Evolutionary conservation across 2,888 invertebrate genomes (phyloP).

Genomic region (Nemurella pictetii): DNA sequence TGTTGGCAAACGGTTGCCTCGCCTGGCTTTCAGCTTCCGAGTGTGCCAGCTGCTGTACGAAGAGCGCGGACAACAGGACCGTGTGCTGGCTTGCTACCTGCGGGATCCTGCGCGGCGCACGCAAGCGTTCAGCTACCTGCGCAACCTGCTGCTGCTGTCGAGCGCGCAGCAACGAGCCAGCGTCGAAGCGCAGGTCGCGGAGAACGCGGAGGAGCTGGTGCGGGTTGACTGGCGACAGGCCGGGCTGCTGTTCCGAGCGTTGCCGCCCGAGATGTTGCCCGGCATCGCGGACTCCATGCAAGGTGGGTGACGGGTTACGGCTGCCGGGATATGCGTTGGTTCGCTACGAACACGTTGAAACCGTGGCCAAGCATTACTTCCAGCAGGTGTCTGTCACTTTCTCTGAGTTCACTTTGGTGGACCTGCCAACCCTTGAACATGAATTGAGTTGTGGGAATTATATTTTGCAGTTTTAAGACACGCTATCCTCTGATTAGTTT

Average conservation of each 20-base stretch:
- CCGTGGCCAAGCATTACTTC: not conserved
- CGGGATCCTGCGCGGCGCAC: constrained; percentile 63
- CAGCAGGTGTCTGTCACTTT: too few species aligned
- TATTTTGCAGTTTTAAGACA: too few species aligned
- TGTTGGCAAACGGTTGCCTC: too few species aligned
- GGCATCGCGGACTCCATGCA: not conserved
- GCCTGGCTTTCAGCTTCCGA: constrained; percentile 62
- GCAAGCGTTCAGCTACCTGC: constrained; percentile 61
- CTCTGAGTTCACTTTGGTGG: too few species aligned
- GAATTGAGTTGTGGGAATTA: too few species aligned
- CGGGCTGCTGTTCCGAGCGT: constrained; percentile 43
- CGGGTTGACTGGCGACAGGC: constrained; percentile 28
- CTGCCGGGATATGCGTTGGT: not conserved
- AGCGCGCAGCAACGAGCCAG: constrained; percentile 47
- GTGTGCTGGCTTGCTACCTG: constrained; percentile 69
- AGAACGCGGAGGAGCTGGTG: constrained; percentile 44
- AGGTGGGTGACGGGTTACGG: not conserved
- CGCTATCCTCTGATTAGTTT: too few species aligned
- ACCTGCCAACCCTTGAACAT: too few species aligned
- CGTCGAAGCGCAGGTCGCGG: constrained; percentile 43
- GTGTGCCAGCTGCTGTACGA: constrained; percentile 73
- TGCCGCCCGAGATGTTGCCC: constrained; percentile 34
- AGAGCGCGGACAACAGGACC: constrained; percentile 61
- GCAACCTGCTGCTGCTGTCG: constrained; percentile 49
- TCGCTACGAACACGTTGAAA: not conserved